Percentiles rank a stretch among this genome's conserved stretches.
Evolutionary conservation across 2,113 vertebrate species (phyloP).

Genomic region (Fregetta grallaria): DNA sequence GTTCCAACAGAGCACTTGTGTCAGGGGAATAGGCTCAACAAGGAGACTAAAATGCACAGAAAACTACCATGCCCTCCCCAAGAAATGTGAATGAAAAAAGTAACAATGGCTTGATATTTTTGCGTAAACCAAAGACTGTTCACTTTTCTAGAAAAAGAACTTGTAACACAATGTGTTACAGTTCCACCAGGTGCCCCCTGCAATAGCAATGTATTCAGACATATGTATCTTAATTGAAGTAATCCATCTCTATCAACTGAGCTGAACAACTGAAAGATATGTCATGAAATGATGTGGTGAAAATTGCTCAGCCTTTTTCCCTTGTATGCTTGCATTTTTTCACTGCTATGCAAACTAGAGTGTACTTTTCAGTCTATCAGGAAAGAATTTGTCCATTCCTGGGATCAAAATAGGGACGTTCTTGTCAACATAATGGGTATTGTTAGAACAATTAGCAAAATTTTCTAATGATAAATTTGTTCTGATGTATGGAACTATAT

Average conservation of each 20-base stretch:
- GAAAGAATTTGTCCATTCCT: background rate
- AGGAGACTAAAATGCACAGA: background rate
- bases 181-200: background rate
- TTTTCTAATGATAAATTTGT: background rate
- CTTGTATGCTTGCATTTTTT: background rate
- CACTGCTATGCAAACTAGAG: background rate
- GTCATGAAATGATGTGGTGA: background rate
- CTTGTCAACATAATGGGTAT: background rate
- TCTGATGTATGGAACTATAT: background rate
- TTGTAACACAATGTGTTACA: background rate
- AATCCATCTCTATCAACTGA: slow-evolving; percentile 12
- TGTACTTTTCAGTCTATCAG: background rate
- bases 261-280: background rate
- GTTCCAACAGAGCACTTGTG: background rate
- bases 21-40: background rate
- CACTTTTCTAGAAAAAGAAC: background rate
- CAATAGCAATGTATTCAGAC: background rate
- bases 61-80: background rate
- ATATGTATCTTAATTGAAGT: slow-evolving; percentile 5
- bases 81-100: background rate
- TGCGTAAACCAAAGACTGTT: background rate
- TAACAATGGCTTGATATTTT: background rate
- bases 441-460: background rate
- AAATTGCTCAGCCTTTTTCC: background rate
- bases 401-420: background rate